Evolutionary conservation across 2,797 vertebrate species (phyloP).

Genomic region (Centroberyx gerrardi): DNA sequence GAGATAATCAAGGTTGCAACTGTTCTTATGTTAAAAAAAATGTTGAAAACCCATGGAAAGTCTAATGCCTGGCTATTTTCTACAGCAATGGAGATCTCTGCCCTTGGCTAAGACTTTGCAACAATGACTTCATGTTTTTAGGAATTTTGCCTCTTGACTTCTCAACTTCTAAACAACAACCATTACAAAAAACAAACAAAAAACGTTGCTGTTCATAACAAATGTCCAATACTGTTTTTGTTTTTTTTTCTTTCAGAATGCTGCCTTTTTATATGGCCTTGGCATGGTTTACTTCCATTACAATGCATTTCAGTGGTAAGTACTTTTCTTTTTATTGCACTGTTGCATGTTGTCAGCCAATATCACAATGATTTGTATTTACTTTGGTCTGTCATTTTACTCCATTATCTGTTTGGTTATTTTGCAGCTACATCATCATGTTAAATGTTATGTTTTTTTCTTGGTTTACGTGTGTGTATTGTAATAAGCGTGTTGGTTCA

Average conservation of each 20-base stretch:
- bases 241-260: slow-evolving; percentile 90
- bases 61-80: too few species aligned
- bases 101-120: not conserved
- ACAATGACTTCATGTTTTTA: not conserved
- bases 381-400: not conserved
- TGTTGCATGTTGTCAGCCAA: not conserved
- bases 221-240: not conserved
- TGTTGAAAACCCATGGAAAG: too few species aligned
- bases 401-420: not conserved
- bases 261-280: slow-evolving; percentile 99
- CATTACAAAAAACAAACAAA: not conserved
- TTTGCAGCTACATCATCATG: not conserved
- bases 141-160: not conserved
- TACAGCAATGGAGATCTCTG: not conserved
- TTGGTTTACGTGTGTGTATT: not conserved
- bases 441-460: not conserved
- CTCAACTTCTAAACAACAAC: not conserved
- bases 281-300: slow-evolving; percentile 99
- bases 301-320: slow-evolving; percentile 99
- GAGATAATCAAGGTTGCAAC: too few species aligned
- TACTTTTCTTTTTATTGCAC: slow-evolving; percentile 50
- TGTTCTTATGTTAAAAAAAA: too few species aligned
- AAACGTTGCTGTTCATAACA: slow-evolving; percentile 1
- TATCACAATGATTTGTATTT: not conserved
- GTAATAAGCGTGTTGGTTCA: not conserved